Percentiles rank a stretch among this genome's conserved stretches.
These are phyloP conservation scores for Apogon hyalosoma DNA, from an alignment of 2,797 vertebrate species.

Conservation along the genomic window DNA sequence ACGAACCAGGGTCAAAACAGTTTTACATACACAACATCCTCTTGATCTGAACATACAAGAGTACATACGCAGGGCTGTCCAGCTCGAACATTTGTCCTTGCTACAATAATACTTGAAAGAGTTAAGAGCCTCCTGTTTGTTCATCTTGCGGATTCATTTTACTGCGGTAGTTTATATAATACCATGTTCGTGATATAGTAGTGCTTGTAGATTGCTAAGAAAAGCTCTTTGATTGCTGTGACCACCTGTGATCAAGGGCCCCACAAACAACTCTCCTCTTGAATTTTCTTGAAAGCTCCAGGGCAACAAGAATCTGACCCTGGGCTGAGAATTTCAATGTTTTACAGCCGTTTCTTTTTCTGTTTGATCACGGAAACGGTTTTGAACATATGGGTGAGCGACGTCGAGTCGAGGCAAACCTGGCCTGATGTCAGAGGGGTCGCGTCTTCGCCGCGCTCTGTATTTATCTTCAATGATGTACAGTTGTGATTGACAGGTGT, in stretches of 20 bases:
- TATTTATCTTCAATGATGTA: constrained; percentile 27
- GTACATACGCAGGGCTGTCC: too few species aligned
- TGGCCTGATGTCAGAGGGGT: constrained; percentile 42
- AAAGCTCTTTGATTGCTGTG: neutral
- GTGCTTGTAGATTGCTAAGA: neutral
- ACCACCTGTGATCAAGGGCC: neutral
- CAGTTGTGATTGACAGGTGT: constrained; percentile 50
- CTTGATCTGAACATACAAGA: too few species aligned
- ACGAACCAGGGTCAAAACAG: too few species aligned
- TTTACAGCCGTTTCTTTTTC: too few species aligned
- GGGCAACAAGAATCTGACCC: neutral
- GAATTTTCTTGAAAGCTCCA: neutral
- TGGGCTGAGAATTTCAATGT: neutral
- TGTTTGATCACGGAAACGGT: neutral
- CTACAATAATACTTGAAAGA: neutral
- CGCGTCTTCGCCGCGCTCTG: constrained; percentile 4
- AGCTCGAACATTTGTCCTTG: too few species aligned
- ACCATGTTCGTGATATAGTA: neutral
- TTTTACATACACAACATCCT: too few species aligned
- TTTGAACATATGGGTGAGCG: too few species aligned
- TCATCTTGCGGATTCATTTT: neutral
- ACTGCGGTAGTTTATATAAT: neutral
- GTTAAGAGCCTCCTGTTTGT: neutral
- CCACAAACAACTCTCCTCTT: neutral
- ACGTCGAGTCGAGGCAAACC: too few species aligned